These are phyloP conservation scores for Eptesicus fuscus DNA, from an alignment of 2,113 vertebrate species.

Conservation along the genomic window DNA sequence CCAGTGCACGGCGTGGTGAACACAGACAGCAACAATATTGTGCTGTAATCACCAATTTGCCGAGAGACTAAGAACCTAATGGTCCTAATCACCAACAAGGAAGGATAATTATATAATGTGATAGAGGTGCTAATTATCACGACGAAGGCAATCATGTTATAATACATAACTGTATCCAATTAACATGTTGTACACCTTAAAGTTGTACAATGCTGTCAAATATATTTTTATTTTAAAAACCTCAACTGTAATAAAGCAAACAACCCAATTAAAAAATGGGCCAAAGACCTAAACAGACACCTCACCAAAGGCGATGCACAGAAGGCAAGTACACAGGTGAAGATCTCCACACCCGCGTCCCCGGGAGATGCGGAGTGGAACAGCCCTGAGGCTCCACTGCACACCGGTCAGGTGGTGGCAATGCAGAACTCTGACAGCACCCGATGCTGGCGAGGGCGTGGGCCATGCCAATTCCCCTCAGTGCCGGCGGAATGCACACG, in stretches of 20 bases:
- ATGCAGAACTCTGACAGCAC: background rate
- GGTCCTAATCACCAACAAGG: background rate
- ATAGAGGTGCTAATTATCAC: background rate
- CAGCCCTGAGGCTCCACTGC: background rate
- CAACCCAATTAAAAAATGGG: background rate
- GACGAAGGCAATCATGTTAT: background rate
- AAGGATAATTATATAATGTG: background rate
- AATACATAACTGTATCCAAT: background rate
- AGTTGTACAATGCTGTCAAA: background rate
- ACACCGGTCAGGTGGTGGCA: background rate
- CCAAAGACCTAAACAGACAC: background rate
- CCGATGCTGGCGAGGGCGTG: background rate
- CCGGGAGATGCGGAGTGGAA: background rate
- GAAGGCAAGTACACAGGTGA: background rate
- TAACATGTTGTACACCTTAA: background rate
- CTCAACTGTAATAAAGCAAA: background rate
- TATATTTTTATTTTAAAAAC: background rate
- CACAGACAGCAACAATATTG: background rate
- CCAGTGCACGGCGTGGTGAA: background rate
- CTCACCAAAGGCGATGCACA: background rate
- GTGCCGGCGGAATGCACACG: too few relatives aligned
- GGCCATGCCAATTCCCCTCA: background rate
- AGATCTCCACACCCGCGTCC: background rate
- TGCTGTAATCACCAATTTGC: background rate
- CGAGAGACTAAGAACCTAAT: background rate